Percentiles rank a stretch among this genome's conserved stretches.
Evolutionary conservation across 2,113 vertebrate species (phyloP).

Genomic region (Heptranchias perlo): DNA sequence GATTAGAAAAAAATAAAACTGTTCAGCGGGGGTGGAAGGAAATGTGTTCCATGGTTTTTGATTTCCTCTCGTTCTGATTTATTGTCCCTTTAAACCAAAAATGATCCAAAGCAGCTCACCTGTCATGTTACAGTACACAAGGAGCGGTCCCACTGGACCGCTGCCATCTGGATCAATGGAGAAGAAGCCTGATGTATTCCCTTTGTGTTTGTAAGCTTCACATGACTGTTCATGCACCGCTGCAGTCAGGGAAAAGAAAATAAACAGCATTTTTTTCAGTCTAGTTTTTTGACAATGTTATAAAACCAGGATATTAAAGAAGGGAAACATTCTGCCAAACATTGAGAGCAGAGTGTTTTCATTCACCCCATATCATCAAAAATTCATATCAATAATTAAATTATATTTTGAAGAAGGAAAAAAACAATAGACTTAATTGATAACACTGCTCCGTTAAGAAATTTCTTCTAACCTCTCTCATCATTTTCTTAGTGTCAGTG

Average conservation of each 20-base stretch:
- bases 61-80: background rate
- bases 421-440: background rate
- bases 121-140: constrained; percentile 90
- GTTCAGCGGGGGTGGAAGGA: background rate
- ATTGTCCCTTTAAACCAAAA: background rate
- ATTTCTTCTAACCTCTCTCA: no score
- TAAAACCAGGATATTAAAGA: background rate
- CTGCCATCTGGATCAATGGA: constrained; percentile 85
- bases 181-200: constrained; percentile 80
- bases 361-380: background rate
- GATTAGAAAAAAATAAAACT: background rate
- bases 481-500: no score
- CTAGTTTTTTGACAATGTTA: background rate
- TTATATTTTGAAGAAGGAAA: background rate
- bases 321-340: background rate
- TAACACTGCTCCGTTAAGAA: no score
- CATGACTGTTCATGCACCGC: constrained; percentile 86
- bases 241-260: constrained; percentile 45
- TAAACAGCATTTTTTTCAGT: background rate
- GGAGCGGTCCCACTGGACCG: constrained; percentile 74
- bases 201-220: constrained; percentile 88
- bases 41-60: background rate
- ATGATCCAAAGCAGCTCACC: constrained; percentile 59
- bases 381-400: background rate
- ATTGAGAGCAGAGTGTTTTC: background rate